Evolutionary conservation across 2,888 invertebrate species (phyloP), one percentile per base, ranked within the genome.

Genomic region (Myathropa florea): DNA sequence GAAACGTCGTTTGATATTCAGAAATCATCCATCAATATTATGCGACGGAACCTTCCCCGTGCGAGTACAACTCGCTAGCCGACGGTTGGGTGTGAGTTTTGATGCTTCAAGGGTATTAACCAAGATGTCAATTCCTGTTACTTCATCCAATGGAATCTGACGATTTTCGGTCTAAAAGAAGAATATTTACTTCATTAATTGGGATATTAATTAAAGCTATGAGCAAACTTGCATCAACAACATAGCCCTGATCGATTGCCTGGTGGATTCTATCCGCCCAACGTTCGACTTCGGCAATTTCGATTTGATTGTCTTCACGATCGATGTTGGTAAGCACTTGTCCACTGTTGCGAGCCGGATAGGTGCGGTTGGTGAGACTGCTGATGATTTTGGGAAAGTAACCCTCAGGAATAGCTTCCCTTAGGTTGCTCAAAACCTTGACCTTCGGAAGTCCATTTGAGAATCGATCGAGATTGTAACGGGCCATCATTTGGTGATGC

Each of bases 311-410:
- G 0, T 93, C 94, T 2, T 94, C 94, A 24, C 97, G 94, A 89
- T 95, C 94, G 57, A 97, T 90, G 91, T 97, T 95, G 86, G 94
- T 93, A 83, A 96, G 93, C 1, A 89, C 83, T 90, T 95, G 94
- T 86, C 94, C 94, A 21, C 94, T 93, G 21, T 95, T 94, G 36
- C 97, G 94, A 0, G 96, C 94, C 0, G 97, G 96, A 94, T 96
- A 97, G 0, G 95, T 94, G 26, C 96, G 94, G 72, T 96, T 95
- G 55, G 94, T 94, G 0, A 94, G 79, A 68, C 92, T 92, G 84
- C 96, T 96, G 91, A 97, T 95, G 53, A 97, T 93, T 93, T 97
- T 97, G 0, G 97, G 96, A 93, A 96, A 97, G 90, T 97, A 97
- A 0, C 95, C 97, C 90, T 97, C 97, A 0, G 94, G 93, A 68